Evolutionary conservation across 2,888 invertebrate species (phyloP), one percentile per base, ranked within the genome.

Genomic region (Rhodophaea formosa): DNA sequence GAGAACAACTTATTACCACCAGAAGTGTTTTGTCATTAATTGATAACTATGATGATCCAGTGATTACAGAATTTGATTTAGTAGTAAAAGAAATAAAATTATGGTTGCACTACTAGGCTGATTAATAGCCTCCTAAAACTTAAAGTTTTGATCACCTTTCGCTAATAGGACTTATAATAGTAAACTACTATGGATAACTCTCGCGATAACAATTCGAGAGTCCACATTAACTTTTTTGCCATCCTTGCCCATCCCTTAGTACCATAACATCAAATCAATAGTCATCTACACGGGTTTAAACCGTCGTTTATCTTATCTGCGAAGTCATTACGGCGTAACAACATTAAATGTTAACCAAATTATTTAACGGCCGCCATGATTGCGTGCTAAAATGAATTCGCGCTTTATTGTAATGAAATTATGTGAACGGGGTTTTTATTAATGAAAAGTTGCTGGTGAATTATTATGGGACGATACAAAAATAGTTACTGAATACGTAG

Each of bases 231-330:
- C 59, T 23, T 52, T 54, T 63, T 61, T 56, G 58, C 1, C 45
- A 54, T 35, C 58, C 59, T 57, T 47, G 32, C 39, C 53, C 8
- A 56, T 53, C 64, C 69, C 69, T 60, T 61, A 56, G 55, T 59
- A 62, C 59, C 61, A 64, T 69, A 67, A 70, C 71, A 74, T 75
- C 77, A 71, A 71, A 75, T 77, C 78, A 71, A 72, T 74, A 74
- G 71, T 73, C 72, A 81, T 80, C 79, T 83, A 80, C 84, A 81
- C 76, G 75, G 75, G 70, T 84, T 82, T 80, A 81, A 82, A 83
- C 66, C 77, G 76, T 77, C 82, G 79, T 84, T 79, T 78, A 80
- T 86, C 84, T 87, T 84, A 84, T 86, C 86, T 83, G 64, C 69
- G 76, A 72, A 70, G 80, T 82, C 83, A 80, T 84, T 83, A 82